These are phyloP conservation scores for Turdus rufiventris DNA, from an alignment of 2,113 vertebrate genomes.

Conservation along the genomic window DNA sequence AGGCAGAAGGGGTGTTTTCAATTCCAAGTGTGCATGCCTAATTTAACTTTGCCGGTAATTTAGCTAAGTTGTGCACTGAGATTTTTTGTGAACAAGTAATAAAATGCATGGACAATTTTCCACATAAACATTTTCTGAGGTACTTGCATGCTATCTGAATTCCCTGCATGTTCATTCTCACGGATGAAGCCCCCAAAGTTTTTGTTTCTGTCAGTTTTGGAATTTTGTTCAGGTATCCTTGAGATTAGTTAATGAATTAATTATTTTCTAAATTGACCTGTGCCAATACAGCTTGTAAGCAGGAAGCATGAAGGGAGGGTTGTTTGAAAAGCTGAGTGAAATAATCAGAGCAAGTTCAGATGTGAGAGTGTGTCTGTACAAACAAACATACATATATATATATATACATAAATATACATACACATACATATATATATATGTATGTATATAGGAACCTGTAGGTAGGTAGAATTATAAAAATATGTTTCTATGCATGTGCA, in stretches of 20 bases:
- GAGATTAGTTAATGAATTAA: conserved; percentile 58
- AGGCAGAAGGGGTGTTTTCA: conserved; percentile 20
- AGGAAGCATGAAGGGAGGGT: neutral
- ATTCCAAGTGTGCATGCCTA: conserved; percentile 36
- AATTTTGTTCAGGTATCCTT: conserved; percentile 50
- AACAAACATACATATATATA: neutral
- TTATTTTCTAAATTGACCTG: conserved; percentile 48
- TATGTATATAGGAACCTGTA: neutral
- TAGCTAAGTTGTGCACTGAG: conserved; percentile 57
- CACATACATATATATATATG: too few relatives aligned
- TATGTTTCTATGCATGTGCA: neutral
- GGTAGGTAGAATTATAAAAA: neutral
- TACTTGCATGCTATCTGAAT: conserved; percentile 19
- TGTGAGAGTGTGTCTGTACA: neutral
- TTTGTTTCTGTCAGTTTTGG: conserved; percentile 8
- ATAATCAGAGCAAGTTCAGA: neutral
- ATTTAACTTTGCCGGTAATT: conserved; percentile 58
- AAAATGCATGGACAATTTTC: conserved; percentile 61
- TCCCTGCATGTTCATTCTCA: conserved; percentile 15
- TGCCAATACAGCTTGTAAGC: conserved; percentile 4
- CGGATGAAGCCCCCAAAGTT: conserved; percentile 18
- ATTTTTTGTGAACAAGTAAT: conserved; percentile 54
- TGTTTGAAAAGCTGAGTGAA: neutral
- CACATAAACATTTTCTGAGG: conserved; percentile 47
- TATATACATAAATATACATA: neutral